These are phyloP conservation scores for Cerastis leucographa DNA, from an alignment of 2,888 invertebrate species.

Conservation along the genomic window DNA sequence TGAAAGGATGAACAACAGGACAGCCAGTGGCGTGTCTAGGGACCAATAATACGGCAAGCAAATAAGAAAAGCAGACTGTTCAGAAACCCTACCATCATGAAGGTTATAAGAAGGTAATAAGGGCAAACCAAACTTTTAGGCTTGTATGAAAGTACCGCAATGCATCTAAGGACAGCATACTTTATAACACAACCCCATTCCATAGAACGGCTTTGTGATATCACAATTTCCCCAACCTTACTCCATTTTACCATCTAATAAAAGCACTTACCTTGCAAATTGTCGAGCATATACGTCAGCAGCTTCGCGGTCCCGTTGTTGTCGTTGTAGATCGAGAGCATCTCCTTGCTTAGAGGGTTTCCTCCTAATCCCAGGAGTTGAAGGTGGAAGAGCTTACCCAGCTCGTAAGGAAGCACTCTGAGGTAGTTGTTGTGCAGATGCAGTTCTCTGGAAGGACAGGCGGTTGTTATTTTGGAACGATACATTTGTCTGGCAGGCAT, in stretches of 20 bases:
- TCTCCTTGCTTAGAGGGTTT: conserved; percentile 98
- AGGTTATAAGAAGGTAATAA: too few species aligned
- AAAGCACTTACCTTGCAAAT: conserved; percentile 95
- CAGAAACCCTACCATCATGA: too few species aligned
- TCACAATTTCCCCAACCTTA: background rate
- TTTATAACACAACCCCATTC: background rate
- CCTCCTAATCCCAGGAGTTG: conserved; percentile 97
- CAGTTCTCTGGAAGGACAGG: conserved; percentile 94
- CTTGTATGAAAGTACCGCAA: too few species aligned
- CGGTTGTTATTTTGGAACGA: conserved; percentile 33
- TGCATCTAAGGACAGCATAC: background rate
- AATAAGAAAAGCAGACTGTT: too few species aligned
- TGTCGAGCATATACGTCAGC: conserved; percentile 98
- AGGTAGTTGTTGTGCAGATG: conserved; percentile 98
- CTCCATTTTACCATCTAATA: background rate
- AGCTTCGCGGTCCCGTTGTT: conserved; percentile 98
- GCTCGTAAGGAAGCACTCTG: conserved; percentile 98
- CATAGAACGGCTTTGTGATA: background rate
- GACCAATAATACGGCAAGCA: too few species aligned
- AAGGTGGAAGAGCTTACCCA: conserved; percentile 99
- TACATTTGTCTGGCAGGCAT: background rate
- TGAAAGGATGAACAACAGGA: background rate
- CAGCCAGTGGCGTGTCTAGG: background rate
- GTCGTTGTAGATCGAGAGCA: conserved; percentile 97
- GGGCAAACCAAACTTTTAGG: too few species aligned